Percentiles rank a stretch among this genome's conserved stretches.
These are phyloP conservation scores for Caenorhabditis wallacei DNA, from an alignment of 2,888 invertebrate species.

Conservation along the genomic window DNA sequence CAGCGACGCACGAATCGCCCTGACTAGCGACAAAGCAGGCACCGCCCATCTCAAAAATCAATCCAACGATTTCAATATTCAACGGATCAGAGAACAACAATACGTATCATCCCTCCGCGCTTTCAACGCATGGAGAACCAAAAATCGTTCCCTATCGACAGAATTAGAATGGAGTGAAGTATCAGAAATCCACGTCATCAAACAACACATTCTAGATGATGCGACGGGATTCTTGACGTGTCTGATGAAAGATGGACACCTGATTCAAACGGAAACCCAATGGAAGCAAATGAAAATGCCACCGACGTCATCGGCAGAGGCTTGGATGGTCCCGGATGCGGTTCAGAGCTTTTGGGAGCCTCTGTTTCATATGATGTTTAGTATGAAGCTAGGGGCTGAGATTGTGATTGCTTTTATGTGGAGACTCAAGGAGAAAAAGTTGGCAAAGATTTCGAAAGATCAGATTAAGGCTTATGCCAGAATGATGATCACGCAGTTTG, in stretches of 20 bases:
- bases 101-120: slow-evolving; percentile 18
- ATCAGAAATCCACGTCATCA: slow-evolving; percentile 6
- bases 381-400: slow-evolving; percentile 41
- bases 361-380: slow-evolving; percentile 47
- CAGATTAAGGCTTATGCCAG: slow-evolving; percentile 41
- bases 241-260: slow-evolving; percentile 30
- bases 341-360: slow-evolving; percentile 57
- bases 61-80: slow-evolving; percentile 1
- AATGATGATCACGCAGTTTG: slow-evolving; percentile 37
- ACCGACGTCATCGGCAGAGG: slow-evolving; percentile 12
- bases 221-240: slow-evolving; percentile 19
- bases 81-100: slow-evolving; percentile 38
- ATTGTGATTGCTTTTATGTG: slow-evolving; percentile 34
- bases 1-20: slow-evolving; percentile 36
- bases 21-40: slow-evolving; percentile 44
- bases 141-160: slow-evolving; percentile 6
- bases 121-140: slow-evolving; percentile 27
- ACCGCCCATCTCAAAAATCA: not conserved
- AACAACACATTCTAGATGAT: slow-evolving; percentile 32
- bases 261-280: slow-evolving; percentile 19
- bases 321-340: slow-evolving; percentile 17
- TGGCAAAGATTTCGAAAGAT: not conserved
- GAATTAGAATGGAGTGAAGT: slow-evolving; percentile 14
- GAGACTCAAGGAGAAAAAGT: slow-evolving; percentile 24
- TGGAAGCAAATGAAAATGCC: slow-evolving; percentile 12